phyloP scores from a whole-genome alignment of 2,113 vertebrate species.

The Tenebrosternarchus preto region DNA sequence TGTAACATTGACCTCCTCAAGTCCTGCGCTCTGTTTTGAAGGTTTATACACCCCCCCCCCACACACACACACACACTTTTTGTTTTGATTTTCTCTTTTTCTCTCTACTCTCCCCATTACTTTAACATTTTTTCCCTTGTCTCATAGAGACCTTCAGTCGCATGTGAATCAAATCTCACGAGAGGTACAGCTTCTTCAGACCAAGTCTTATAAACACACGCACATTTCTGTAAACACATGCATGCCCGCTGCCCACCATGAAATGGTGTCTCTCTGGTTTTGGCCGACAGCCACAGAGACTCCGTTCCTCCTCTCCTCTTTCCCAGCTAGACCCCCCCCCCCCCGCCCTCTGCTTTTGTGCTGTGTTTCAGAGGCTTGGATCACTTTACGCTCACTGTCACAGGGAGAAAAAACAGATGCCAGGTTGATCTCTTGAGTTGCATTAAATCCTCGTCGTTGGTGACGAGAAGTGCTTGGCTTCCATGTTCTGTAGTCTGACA shows the following conservation, averaged over 20 bases:
- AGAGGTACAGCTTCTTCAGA: background rate
- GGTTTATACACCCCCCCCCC: background rate
- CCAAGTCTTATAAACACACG: background rate
- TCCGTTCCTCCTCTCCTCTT: conserved; percentile 40
- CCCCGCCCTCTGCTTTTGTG: conserved; percentile 29
- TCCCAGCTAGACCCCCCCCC: conserved; percentile 29
- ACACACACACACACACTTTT: background rate
- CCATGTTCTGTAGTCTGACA: background rate
- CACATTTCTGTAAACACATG: background rate
- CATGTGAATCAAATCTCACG: background rate
- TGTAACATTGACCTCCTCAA: conserved; percentile 24
- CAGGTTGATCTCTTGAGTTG: conserved; percentile 36
- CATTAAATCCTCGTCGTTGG: background rate
- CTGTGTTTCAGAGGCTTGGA: conserved; percentile 33
- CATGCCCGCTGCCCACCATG: conserved; percentile 17
- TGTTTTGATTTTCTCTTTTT: background rate
- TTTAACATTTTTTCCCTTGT: background rate
- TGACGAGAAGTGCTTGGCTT: background rate
- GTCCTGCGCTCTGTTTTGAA: conserved; percentile 12
- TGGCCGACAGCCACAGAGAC: conserved; percentile 40
- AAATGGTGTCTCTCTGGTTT: conserved; percentile 33
- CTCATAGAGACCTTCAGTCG: background rate
- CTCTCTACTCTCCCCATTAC: background rate
- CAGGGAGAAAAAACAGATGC: conserved; percentile 34
- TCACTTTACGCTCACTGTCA: conserved; percentile 38